Percentiles rank a stretch among this genome's conserved stretches.
Evolutionary conservation across 2,113 vertebrate species (phyloP).

Genomic region (Hemibagrus wyckioides): DNA sequence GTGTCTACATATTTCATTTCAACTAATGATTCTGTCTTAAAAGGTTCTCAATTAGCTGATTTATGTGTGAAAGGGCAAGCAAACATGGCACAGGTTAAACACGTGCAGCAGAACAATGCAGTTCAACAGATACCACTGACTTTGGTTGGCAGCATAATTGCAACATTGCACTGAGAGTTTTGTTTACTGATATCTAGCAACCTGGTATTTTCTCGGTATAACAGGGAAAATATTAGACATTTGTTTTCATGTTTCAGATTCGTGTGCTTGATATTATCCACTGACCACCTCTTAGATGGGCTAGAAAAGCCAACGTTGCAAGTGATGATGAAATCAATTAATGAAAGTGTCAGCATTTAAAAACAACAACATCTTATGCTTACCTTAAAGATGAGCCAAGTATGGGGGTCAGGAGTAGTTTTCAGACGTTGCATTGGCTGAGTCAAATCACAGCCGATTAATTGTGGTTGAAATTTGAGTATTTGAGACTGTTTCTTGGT

Average conservation of each 20-base stretch:
- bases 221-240: not conserved
- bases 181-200: not conserved
- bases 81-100: not conserved
- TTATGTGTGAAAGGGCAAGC: constrained; percentile 5
- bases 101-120: not conserved
- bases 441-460: not conserved
- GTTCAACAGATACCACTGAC: not conserved
- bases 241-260: constrained; percentile 10
- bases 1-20: not conserved
- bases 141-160: constrained; percentile 2
- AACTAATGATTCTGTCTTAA: not conserved
- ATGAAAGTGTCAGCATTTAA: not conserved
- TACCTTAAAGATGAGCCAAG: not conserved
- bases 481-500: not conserved
- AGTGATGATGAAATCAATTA: constrained; percentile 42
- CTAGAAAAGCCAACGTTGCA: constrained; percentile 46
- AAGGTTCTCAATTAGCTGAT: not conserved
- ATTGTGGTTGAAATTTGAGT: not conserved
- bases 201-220: not conserved
- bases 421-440: not conserved
- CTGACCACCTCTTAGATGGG: constrained; percentile 72
- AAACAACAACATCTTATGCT: not conserved
- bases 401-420: not conserved
- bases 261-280: constrained; percentile 79
- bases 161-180: not conserved